Percentiles rank a stretch among this genome's conserved stretches.
phyloP scores from a whole-genome alignment of 2,797 vertebrate species.

The Poeciliopsis turneri region DNA sequence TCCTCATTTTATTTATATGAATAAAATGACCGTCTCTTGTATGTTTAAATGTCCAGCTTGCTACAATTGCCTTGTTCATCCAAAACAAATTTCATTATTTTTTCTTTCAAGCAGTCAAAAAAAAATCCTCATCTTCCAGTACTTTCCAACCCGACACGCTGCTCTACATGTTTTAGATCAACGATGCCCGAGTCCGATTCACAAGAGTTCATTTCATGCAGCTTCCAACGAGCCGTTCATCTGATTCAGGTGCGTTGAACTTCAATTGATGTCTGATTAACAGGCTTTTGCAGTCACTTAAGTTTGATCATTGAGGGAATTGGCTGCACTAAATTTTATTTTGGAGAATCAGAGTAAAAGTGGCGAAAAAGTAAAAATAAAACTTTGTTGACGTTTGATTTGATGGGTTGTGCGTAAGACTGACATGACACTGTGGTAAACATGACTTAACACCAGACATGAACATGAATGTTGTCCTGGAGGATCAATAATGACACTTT shows the following conservation, averaged over 20 bases:
- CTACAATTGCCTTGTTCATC: background rate
- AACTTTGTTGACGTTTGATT: too few species aligned
- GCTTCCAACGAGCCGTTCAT: background rate
- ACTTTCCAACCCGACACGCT: background rate
- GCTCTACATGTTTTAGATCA: background rate
- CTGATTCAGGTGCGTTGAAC: background rate
- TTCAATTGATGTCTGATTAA: background rate
- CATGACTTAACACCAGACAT: too few species aligned
- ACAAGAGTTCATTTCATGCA: background rate
- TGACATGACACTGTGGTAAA: too few species aligned
- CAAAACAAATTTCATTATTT: background rate
- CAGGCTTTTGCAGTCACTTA: background rate
- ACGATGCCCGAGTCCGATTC: background rate
- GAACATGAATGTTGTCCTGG: too few species aligned
- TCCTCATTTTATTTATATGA: background rate
- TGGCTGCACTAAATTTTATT: background rate
- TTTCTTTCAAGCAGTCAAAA: background rate
- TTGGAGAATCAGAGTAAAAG: background rate
- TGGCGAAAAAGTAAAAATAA: background rate
- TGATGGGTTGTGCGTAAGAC: too few species aligned
- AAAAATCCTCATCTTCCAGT: background rate
- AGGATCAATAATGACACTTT: too few species aligned
- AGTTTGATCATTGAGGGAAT: background rate
- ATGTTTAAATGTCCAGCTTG: background rate
- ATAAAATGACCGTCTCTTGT: background rate